Base-by-base conservation (phyloP, 2,113 vertebrate species). In the Crotophaga sulcirostris region DNA sequence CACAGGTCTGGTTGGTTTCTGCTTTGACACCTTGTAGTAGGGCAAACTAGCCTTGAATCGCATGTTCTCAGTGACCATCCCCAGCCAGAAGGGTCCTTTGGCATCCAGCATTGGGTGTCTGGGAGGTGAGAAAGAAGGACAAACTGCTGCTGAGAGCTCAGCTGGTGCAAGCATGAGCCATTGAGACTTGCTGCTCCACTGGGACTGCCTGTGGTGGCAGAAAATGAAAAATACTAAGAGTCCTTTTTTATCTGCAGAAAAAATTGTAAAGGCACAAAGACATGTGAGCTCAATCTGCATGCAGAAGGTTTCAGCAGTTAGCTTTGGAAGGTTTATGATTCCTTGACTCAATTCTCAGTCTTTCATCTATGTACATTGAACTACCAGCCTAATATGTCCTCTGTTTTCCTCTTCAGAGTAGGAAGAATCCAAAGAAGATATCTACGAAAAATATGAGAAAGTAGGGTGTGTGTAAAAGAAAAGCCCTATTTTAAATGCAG, bases 71-170 rank as follows among this genome's bases (percentile, higher is more conserved):
- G 11, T 42, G 31, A n/a, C 5, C 28, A 24, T 15, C 5, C 16
- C 6, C 8, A 79, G 42, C 49, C 83, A 73, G 26, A 75, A 7
- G 6, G 3, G 10, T 82, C n/a, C 20, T 87, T 55, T 70, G 58
- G 15, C n/a, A 52, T n/a, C 47, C 7, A 36, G 28, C 19, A 13
- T 3, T 26, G 12, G 0, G 1, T 9, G 8, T 1, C n/a, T 80
- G 54, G 51, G 10, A 49, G 8, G 9, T 44, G 34, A 72, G 34
- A 75, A 60, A 29, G 38, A 34, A 49, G 16, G 11, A 59, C 16
- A 58, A 90, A 5, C 3, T 68, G 10, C n/a, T 74, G 4, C 36
- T 36, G 56, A 60, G 51, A 56, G 16, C 36, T 59, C 66, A 77
- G 28, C 31, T 67, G 74, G 33, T 24, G 2, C 25, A 73, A 76